Conservation (phyloP, 2,888 invertebrate genomes). For the Diarsia brunnea region DNA sequence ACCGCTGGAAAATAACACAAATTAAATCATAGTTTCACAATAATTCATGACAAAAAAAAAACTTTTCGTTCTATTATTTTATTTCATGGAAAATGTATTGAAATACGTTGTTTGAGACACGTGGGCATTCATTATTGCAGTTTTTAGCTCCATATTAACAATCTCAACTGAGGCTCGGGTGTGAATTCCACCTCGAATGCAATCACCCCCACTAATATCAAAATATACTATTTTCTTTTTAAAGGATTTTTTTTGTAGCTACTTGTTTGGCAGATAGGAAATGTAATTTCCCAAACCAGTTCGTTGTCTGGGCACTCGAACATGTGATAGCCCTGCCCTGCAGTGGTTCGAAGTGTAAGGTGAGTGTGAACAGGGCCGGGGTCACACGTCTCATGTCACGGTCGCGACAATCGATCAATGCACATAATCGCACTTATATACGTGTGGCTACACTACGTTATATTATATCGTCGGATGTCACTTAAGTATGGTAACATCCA, state of each 20-base stretch:
- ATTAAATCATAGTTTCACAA: too few relatives aligned
- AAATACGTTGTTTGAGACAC: too few relatives aligned
- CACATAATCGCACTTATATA: slow-evolving; percentile 39
- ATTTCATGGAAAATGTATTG: too few relatives aligned
- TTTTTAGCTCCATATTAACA: too few relatives aligned
- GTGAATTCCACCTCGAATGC: too few relatives aligned
- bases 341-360: slow-evolving; percentile 63
- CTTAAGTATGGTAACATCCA: background rate
- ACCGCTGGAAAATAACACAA: too few relatives aligned
- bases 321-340: slow-evolving; percentile 51
- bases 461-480: background rate
- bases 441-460: slow-evolving; percentile 18
- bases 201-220: too few relatives aligned
- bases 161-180: too few relatives aligned
- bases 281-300: background rate
- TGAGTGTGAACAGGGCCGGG: slow-evolving; percentile 73
- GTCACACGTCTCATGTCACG: slow-evolving; percentile 86
- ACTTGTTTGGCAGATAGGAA: background rate
- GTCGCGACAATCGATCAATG: slow-evolving; percentile 65
- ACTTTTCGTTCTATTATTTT: too few relatives aligned
- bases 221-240: background rate
- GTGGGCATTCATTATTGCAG: too few relatives aligned
- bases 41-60: too few relatives aligned
- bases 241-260: background rate
- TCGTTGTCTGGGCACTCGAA: background rate